Conservation (phyloP, 2,797 vertebrate species). For the Galagoides demidoff region DNA sequence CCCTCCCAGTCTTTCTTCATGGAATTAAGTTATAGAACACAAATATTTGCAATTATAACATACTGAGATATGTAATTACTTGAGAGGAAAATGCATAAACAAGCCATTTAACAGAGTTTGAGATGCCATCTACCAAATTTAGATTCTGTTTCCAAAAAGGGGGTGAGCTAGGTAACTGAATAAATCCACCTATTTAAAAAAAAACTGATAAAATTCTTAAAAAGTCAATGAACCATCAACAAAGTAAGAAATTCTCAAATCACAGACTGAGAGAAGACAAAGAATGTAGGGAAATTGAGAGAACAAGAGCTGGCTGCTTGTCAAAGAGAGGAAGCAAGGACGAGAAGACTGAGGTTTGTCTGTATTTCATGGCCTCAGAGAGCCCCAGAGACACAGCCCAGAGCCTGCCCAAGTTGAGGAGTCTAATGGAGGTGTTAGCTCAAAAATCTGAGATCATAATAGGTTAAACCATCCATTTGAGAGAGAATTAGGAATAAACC, state of each 20-base stretch:
- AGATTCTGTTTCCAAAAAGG: background rate
- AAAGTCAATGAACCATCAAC: background rate
- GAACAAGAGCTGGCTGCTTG: background rate
- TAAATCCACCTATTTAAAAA: background rate
- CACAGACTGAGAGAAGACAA: background rate
- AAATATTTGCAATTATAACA: background rate
- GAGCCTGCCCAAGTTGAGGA: background rate
- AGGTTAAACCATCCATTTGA: background rate
- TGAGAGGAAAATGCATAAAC: background rate
- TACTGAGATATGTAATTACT: background rate
- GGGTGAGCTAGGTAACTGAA: background rate
- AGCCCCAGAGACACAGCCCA: background rate
- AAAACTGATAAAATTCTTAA: background rate
- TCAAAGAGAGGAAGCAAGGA: accelerated
- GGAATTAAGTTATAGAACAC: background rate
- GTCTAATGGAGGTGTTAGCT: background rate
- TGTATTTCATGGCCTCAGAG: background rate
- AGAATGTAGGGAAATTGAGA: background rate
- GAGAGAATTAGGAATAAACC: background rate
- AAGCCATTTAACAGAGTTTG: background rate
- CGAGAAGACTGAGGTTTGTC: background rate
- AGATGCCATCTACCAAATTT: background rate
- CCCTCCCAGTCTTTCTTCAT: background rate
- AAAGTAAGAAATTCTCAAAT: background rate
- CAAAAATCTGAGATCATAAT: background rate